These are phyloP conservation scores for Bombus impatiens DNA, from an alignment of 1,140 invertebrate genomes.

Conservation along the genomic window DNA sequence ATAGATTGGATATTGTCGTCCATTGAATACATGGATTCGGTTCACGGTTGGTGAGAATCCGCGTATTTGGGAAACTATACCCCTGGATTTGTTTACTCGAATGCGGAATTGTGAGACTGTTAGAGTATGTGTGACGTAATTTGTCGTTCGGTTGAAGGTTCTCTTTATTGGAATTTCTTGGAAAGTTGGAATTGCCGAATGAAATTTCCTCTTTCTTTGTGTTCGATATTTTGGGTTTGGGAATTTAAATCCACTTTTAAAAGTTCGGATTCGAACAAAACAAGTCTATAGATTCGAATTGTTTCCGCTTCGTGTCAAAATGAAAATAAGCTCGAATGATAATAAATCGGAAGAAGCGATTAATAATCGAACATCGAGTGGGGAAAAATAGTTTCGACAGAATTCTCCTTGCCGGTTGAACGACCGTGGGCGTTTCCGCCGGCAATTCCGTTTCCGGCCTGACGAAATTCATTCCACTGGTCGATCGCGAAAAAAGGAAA, in stretches of 20 bases:
- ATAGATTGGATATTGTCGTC: neutral
- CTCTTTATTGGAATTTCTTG: neutral
- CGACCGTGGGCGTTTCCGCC: conserved; percentile 26
- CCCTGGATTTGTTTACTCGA: neutral
- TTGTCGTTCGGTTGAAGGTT: neutral
- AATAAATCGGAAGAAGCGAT: neutral
- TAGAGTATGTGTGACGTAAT: neutral
- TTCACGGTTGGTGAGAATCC: neutral
- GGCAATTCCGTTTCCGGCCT: conserved; percentile 26
- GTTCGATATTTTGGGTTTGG: too few species aligned
- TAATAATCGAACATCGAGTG: neutral
- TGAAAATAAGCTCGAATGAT: neutral
- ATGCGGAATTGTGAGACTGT: neutral
- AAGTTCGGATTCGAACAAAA: neutral
- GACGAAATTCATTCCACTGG: conserved; percentile 37
- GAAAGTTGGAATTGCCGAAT: too few species aligned
- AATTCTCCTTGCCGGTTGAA: conserved; percentile 11
- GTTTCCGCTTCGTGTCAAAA: neutral
- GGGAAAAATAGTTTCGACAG: neutral
- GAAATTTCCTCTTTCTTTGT: neutral
- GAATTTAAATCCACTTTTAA: too few species aligned
- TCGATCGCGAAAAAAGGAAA: conserved; percentile 13
- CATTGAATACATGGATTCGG: neutral
- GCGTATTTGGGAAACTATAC: neutral
- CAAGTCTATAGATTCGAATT: neutral